Evolutionary conservation across 2,113 vertebrate genomes (phyloP).

Genomic region (Xenus cinereus): DNA sequence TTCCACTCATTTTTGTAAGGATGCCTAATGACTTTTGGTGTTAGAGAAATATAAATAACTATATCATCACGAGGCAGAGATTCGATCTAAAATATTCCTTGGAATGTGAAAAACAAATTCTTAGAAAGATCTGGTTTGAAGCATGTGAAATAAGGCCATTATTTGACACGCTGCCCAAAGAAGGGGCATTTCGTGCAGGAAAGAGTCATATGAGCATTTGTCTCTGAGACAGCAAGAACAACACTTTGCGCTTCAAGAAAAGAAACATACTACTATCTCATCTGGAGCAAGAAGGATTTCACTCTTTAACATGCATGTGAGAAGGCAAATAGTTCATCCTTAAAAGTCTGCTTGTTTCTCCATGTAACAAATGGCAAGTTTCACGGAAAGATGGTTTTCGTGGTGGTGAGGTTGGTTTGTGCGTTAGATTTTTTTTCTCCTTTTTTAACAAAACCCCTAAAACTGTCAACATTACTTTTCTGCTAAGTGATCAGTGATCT

Average conservation of each 20-base stretch:
- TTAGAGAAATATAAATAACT: conserved; percentile 10
- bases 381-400: background rate
- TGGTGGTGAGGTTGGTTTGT: background rate
- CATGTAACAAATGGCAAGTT: background rate
- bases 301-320: background rate
- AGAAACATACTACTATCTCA: background rate
- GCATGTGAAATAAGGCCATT: background rate
- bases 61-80: background rate
- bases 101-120: conserved; percentile 5
- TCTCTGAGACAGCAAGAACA: background rate
- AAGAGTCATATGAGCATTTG: background rate
- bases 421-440: background rate
- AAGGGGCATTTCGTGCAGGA: background rate
- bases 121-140: background rate
- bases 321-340: background rate
- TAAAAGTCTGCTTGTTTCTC: background rate
- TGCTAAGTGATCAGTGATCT: background rate
- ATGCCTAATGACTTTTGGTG: background rate
- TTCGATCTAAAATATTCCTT: background rate
- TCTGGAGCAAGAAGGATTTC: background rate
- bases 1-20: background rate
- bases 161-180: background rate
- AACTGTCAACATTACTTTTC: background rate
- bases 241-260: background rate
- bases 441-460: background rate